Evolutionary conservation across 1,140 invertebrate species (phyloP).

Genomic region (Battus philenor): DNA sequence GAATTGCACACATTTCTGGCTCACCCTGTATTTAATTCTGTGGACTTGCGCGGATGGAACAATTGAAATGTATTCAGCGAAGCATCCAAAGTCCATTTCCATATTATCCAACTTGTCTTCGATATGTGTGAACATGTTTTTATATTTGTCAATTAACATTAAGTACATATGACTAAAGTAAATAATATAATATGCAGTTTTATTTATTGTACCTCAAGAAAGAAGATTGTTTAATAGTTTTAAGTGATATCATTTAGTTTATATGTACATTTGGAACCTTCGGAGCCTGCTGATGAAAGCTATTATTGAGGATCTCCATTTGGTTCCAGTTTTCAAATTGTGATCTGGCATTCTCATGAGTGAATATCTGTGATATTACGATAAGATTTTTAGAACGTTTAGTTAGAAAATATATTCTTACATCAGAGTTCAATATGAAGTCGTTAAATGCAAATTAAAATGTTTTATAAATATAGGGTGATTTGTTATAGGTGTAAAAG

Average conservation of each 20-base stretch:
- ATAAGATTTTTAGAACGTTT: too few relatives aligned
- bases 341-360: too few relatives aligned
- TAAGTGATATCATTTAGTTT: slow-evolving; percentile 25
- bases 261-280: too few relatives aligned
- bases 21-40: neutral
- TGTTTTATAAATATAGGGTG: too few relatives aligned
- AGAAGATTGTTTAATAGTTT: slow-evolving; percentile 51
- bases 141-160: slow-evolving; percentile 19
- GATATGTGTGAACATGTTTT: slow-evolving; percentile 1
- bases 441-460: too few relatives aligned
- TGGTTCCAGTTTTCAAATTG: too few relatives aligned
- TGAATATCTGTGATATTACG: too few relatives aligned
- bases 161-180: slow-evolving; percentile 30
- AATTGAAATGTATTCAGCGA: neutral
- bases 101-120: neutral
- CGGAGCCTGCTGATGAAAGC: too few relatives aligned
- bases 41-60: neutral
- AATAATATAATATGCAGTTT: slow-evolving; percentile 31
- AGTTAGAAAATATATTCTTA: too few relatives aligned
- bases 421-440: too few relatives aligned
- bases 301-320: too few relatives aligned
- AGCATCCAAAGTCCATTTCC: neutral
- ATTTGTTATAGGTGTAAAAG: too few relatives aligned
- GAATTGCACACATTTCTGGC: neutral
- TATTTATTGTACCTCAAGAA: slow-evolving; percentile 58